Percentiles rank a stretch among this genome's conserved stretches.
Evolutionary conservation across 2,113 vertebrate genomes (phyloP).

Genomic region (Prunella fulvescens): DNA sequence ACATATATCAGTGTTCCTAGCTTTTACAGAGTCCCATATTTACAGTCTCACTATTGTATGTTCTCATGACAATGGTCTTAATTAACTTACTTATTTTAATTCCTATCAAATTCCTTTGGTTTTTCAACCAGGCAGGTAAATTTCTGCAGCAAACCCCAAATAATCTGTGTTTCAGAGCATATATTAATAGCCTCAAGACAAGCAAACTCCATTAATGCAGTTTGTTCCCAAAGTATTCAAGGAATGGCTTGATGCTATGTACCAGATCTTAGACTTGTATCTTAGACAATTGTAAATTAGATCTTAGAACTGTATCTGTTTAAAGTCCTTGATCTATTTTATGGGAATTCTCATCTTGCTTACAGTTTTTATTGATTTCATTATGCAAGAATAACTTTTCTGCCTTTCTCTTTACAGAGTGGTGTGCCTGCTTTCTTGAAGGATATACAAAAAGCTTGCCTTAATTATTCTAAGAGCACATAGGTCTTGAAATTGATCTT

Average conservation of each 20-base stretch:
- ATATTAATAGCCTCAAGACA: background rate
- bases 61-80: background rate
- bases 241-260: background rate
- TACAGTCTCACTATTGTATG: background rate
- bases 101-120: background rate
- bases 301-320: background rate
- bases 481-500: background rate
- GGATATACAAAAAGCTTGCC: constrained; percentile 84
- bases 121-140: background rate
- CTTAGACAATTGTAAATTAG: background rate
- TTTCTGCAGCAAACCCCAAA: background rate
- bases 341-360: background rate
- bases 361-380: background rate
- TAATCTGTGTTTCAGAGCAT: background rate
- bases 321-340: background rate
- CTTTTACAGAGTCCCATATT: background rate
- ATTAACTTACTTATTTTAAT: background rate
- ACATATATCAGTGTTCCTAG: background rate
- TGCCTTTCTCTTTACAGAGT: constrained; percentile 72
- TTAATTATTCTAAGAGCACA: constrained; percentile 67
- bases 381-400: background rate
- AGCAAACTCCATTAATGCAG: background rate
- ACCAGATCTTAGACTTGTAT: background rate
- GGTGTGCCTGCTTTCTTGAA: constrained; percentile 86
- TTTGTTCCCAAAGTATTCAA: background rate